phyloP scores from a whole-genome alignment of 2,113 vertebrate species.

The Podilymbus podiceps region DNA sequence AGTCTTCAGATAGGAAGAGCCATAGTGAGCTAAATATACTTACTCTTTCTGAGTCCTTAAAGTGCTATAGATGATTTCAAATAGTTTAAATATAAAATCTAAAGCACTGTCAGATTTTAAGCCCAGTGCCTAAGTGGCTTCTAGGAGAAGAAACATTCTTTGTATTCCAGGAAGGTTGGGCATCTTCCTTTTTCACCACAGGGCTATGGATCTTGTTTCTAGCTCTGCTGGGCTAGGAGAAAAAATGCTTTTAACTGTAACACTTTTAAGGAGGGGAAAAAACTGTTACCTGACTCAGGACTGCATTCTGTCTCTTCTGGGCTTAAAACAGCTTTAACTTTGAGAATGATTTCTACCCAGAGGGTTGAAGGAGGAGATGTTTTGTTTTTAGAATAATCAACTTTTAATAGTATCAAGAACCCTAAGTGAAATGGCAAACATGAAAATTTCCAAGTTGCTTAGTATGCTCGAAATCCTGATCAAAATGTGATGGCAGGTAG shows the following conservation, averaged over 20 bases:
- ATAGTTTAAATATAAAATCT: background rate
- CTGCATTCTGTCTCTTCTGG: background rate
- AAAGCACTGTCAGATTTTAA: background rate
- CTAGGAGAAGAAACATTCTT: background rate
- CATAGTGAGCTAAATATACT: background rate
- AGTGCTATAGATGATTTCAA: background rate
- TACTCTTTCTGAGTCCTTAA: background rate
- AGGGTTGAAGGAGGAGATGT: background rate
- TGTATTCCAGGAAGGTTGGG: background rate
- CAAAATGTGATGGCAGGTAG: background rate
- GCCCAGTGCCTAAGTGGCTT: background rate
- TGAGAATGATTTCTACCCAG: background rate
- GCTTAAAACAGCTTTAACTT: background rate
- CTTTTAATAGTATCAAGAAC: too few species aligned
- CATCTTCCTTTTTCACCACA: background rate
- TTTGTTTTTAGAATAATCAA: too few species aligned
- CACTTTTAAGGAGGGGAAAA: background rate
- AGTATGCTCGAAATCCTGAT: background rate
- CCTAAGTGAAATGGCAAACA: background rate
- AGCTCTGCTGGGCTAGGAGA: background rate
- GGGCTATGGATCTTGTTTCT: background rate
- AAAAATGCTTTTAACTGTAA: background rate
- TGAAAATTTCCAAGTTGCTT: background rate
- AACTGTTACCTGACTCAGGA: background rate
- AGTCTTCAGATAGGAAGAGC: background rate